Conservation (phyloP, 2,113 vertebrate species). For the Embiotoca jacksoni region DNA sequence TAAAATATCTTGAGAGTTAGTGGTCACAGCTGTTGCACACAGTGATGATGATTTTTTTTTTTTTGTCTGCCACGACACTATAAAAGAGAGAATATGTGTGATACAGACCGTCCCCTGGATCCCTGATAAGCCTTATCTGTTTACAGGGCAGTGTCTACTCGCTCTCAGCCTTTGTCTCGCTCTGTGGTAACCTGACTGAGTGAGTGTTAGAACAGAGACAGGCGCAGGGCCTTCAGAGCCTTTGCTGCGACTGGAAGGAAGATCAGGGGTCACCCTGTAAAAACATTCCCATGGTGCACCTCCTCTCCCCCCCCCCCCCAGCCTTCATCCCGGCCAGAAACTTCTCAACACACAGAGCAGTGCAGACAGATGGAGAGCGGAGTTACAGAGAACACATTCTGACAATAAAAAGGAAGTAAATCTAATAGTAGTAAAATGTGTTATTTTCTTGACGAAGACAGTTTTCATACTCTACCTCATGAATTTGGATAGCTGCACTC, state of each 20-base stretch:
- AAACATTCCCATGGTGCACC: slow-evolving; percentile 85
- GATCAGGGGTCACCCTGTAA: slow-evolving; percentile 85
- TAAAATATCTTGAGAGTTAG: slow-evolving; percentile 45
- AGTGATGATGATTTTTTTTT: neutral
- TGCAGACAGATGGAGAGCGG: slow-evolving; percentile 19
- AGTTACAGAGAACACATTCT: slow-evolving; percentile 2
- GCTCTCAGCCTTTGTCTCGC: slow-evolving; percentile 14
- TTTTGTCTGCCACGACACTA: slow-evolving; percentile 25
- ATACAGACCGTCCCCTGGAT: slow-evolving; percentile 52
- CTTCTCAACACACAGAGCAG: slow-evolving; percentile 68
- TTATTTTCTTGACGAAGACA: slow-evolving; percentile 5
- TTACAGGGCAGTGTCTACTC: slow-evolving; percentile 56
- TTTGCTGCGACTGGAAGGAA: slow-evolving; percentile 82
- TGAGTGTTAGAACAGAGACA: slow-evolving; percentile 72
- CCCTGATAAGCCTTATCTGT: slow-evolving; percentile 78
- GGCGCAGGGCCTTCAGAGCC: slow-evolving; percentile 65
- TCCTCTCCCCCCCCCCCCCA: slow-evolving; percentile 53
- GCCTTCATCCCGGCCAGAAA: slow-evolving; percentile 66
- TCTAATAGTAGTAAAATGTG: neutral
- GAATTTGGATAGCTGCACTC: neutral
- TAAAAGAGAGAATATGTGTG: slow-evolving; percentile 53
- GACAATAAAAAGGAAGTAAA: neutral
- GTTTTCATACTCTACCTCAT: neutral
- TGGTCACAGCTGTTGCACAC: slow-evolving; percentile 17
- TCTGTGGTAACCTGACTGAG: slow-evolving; percentile 63